These are phyloP conservation scores for Struthio camelus DNA, from an alignment of 2,113 vertebrate species.

Conservation along the genomic window DNA sequence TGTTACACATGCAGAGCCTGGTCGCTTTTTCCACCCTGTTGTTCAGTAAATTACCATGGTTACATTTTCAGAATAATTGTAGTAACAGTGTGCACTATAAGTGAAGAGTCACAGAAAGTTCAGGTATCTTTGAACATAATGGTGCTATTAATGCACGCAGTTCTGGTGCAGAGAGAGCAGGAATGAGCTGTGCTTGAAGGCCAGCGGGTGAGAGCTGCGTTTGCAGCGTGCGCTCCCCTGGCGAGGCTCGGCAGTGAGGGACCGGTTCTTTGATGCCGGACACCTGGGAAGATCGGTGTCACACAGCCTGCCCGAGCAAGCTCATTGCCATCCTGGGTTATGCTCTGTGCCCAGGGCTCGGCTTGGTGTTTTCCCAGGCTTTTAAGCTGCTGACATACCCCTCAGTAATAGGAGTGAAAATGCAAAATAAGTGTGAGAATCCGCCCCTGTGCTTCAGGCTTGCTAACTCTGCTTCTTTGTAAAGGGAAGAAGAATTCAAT, in stretches of 20 bases:
- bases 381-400: background rate
- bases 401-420: background rate
- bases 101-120: background rate
- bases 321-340: accelerated
- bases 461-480: slow-evolving; percentile 38
- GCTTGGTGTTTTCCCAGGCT: background rate
- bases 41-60: background rate
- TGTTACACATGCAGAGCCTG: background rate
- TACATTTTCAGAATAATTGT: background rate
- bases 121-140: background rate
- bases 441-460: background rate
- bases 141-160: accelerated
- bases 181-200: accelerated
- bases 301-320: background rate
- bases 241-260: too few species aligned
- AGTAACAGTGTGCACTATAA: too few species aligned
- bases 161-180: background rate
- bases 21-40: background rate
- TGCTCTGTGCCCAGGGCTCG: background rate
- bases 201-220: accelerated
- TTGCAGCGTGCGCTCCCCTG: too few species aligned
- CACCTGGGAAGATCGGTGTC: background rate
- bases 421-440: accelerated
- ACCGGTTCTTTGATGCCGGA: too few species aligned
- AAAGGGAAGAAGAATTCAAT: slow-evolving; percentile 98